These are phyloP conservation scores for Alauda arvensis DNA, from an alignment of 2,797 vertebrate genomes.

Conservation along the genomic window DNA sequence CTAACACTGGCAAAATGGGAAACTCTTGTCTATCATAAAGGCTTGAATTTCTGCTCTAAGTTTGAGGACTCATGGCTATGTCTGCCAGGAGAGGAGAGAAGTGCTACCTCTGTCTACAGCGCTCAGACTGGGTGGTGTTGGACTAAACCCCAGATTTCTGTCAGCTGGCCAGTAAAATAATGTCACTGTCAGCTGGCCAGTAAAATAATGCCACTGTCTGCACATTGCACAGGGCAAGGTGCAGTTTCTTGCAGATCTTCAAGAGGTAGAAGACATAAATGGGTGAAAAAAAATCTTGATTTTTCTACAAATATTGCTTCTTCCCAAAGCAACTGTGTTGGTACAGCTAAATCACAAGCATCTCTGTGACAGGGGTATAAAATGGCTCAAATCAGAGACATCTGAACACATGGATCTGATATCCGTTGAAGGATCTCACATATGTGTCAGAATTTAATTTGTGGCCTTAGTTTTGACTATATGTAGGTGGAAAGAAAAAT, in stretches of 20 bases:
- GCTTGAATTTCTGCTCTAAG: background rate
- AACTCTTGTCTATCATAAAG: background rate
- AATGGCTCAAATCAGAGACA: background rate
- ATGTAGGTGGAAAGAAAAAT: background rate
- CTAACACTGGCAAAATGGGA: background rate
- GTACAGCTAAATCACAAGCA: background rate
- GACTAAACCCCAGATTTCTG: background rate
- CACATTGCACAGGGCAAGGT: background rate
- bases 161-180: background rate
- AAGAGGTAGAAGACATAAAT: background rate
- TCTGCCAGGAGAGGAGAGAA: background rate
- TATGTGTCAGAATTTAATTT: background rate
- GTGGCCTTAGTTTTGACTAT: background rate
- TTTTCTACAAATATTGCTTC: background rate
- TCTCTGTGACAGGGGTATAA: background rate
- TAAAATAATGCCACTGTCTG: background rate
- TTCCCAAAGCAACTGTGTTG: background rate
- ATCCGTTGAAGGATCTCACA: background rate
- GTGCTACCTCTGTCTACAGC: background rate
- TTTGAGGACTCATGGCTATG: fast-evolving
- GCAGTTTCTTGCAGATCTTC: background rate
- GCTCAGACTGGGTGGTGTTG: background rate
- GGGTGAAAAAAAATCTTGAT: background rate
- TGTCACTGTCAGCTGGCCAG: background rate
- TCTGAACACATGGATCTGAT: background rate